Percentiles rank a stretch among this genome's conserved stretches.
phyloP scores from a whole-genome alignment of 2,797 vertebrate genomes.

The Sparus aurata region DNA sequence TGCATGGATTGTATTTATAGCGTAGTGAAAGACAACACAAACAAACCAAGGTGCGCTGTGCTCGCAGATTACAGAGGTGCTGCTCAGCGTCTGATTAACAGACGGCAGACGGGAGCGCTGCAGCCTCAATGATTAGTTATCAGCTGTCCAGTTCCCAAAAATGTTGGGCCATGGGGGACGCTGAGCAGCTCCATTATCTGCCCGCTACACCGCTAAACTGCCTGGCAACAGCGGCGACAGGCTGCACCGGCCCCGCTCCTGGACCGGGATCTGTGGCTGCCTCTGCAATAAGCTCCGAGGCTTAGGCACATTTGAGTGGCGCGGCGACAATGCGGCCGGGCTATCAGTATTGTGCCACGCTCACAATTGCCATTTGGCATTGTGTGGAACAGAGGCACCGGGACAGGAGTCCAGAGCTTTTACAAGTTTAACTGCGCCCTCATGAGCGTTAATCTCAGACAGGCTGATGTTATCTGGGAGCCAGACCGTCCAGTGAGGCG shows the following conservation, averaged over 20 bases:
- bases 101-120: constrained; percentile 23
- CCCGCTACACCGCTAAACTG: constrained; percentile 58
- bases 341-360: constrained; percentile 72
- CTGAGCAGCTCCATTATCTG: constrained; percentile 64
- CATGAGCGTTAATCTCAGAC: constrained; percentile 78
- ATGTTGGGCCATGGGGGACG: constrained; percentile 37
- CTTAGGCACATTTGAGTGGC: constrained; percentile 66
- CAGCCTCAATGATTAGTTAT: constrained; percentile 61
- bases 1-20: background rate
- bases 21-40: background rate
- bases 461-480: constrained; percentile 83
- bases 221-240: constrained; percentile 65
- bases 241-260: constrained; percentile 36
- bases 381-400: constrained; percentile 56
- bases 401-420: constrained; percentile 59
- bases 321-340: constrained; percentile 75
- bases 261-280: constrained; percentile 56
- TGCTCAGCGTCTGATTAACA: constrained; percentile 42
- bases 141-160: constrained; percentile 37
- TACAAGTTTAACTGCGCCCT: constrained; percentile 78
- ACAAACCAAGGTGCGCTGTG: background rate
- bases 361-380: constrained; percentile 61
- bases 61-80: constrained; percentile 33
- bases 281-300: constrained; percentile 70
- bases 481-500: constrained; percentile 69